Evolutionary conservation across 37 sponge, comb jelly and placozoan species (phyloP).

Genomic region (Bolinopsis microptera): DNA sequence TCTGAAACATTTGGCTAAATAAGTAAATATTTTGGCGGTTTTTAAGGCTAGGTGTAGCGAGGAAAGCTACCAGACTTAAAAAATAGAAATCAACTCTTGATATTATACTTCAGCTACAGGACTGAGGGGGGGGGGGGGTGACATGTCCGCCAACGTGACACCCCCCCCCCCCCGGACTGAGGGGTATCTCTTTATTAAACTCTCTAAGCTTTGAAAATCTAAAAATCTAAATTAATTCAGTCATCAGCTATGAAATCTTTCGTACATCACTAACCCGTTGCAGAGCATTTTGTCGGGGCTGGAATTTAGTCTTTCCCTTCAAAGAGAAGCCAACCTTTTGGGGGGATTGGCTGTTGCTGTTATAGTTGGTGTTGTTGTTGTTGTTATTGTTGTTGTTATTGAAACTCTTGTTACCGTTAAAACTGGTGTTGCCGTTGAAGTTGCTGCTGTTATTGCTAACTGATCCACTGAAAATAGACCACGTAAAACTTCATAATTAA

Average conservation of each 20-base stretch:
- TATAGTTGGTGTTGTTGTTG: neutral
- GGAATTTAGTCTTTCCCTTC: conserved; percentile 35
- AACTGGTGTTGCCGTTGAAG: neutral
- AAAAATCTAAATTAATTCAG: neutral
- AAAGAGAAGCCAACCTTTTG: neutral
- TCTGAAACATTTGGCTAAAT: neutral
- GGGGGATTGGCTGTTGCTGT: neutral
- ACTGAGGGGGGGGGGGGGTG: too few species aligned
- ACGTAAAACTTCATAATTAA: too few species aligned
- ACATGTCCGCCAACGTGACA: too few species aligned
- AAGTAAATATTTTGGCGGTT: neutral
- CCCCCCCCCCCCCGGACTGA: too few species aligned
- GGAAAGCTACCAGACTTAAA: too few species aligned
- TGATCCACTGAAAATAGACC: neutral
- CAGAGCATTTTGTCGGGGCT: conserved; percentile 12
- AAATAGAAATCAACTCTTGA: too few species aligned
- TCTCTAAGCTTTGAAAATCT: too few species aligned
- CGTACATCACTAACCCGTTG: neutral
- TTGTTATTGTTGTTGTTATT: neutral
- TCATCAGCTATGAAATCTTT: neutral
- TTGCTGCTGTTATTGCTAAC: neutral
- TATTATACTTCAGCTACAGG: too few species aligned
- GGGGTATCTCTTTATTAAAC: too few species aligned
- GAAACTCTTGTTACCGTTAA: neutral
- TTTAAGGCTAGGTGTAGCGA: neutral